Base-by-base conservation (phyloP, 2,797 vertebrate genomes). In the Okamejei kenojei region DNA sequence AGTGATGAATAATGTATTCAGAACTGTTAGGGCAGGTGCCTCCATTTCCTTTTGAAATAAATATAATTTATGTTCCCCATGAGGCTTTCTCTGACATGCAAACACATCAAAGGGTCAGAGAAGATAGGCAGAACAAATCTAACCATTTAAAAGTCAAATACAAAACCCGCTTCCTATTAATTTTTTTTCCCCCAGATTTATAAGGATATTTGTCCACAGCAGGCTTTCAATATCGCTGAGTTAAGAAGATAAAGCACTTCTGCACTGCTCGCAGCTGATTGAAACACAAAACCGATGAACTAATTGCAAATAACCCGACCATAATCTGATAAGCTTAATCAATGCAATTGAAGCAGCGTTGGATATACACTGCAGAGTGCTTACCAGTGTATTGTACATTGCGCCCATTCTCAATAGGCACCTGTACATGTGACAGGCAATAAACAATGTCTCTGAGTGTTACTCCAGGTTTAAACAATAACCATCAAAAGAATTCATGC, bases 151-250 rank as follows among this genome's bases (percentile, higher is more conserved):
- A 32, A 76, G 23, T 95, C 94, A 96, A 95, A 96, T 94, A 95
- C 94, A 95, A 96, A 96, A 96, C 95, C n/a, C 96, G 95, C 92
- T 94, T 95, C 94, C 94, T 93, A 93, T 65, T 95, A 95, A 93
- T 95, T 95, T 68, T n/a, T n/a, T 63, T 94, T 93, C 91, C 95
- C 95, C 2, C 45, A 45, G 94, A 96, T 96, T 95, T 96, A 96
- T 95, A 94, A 95, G 95, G 93, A 93, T 94, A 94, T 94, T 93
- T 93, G 95, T 94, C n/a, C 95, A 86, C 96, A 95, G 96, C 95
- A 92, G 95, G 96, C 94, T 95, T 95, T 94, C 96, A 95, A 96
- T 96, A 95, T 96, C 93, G 94, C 93, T 95, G 94, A 96, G 96
- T 95, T 93, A 35, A 96, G 96, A 96, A 93, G 95, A 95, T 96